phyloP scores from a whole-genome alignment of 1,140 invertebrate genomes.

The Venturia canescens region DNA sequence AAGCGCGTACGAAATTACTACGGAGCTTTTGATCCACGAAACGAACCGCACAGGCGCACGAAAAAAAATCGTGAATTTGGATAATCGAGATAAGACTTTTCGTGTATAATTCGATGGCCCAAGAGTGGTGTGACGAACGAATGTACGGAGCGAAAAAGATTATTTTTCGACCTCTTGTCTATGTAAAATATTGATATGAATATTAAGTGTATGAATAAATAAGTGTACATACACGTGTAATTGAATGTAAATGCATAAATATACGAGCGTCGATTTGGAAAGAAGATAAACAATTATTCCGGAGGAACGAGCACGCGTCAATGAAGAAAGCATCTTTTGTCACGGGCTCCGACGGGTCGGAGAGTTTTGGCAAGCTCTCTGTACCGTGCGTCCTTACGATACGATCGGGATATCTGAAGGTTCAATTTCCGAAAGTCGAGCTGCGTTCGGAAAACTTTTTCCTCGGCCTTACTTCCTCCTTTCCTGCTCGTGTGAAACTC shows the following conservation, averaged over 20 bases:
- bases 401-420: not conserved
- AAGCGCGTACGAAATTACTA: too few species aligned
- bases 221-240: not conserved
- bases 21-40: too few species aligned
- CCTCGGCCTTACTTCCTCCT: not conserved
- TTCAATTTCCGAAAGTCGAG: conserved; percentile 11
- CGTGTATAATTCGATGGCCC: too few species aligned
- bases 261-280: too few species aligned
- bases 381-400: not conserved
- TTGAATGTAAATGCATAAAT: too few species aligned
- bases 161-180: conserved; percentile 21
- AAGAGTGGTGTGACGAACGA: not conserved
- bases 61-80: not conserved
- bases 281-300: too few species aligned
- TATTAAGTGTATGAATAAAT: not conserved
- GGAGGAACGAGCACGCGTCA: too few species aligned
- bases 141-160: conserved; percentile 18
- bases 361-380: conserved; percentile 3
- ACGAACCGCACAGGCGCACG: too few species aligned
- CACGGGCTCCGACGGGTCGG: not conserved
- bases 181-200: too few species aligned
- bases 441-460: conserved; percentile 14
- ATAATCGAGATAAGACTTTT: not conserved
- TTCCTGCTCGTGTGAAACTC: not conserved
- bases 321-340: not conserved